A percentile compares a stretch with the other conserved stretches of the same genome.
phyloP scores from a whole-genome alignment of 2,113 vertebrate genomes.

The Aleadryas rufinucha region DNA sequence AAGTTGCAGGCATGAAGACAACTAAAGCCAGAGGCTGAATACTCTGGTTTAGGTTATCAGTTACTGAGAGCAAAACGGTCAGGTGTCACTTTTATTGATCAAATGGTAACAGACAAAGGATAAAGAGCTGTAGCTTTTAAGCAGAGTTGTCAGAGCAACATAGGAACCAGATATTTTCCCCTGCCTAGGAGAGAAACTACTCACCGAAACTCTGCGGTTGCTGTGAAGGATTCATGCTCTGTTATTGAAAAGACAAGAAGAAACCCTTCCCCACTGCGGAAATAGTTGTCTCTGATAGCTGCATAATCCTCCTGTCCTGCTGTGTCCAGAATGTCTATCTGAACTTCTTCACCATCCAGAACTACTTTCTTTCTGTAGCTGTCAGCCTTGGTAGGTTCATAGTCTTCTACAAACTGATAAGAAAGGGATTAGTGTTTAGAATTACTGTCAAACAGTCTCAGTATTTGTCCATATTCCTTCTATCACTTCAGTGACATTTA shows the following conservation, averaged over 20 bases:
- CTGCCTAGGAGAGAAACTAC: not conserved
- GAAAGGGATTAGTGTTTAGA: not conserved
- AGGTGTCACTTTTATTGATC: not conserved
- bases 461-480: not conserved
- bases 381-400: constrained; percentile 98
- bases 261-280: constrained; percentile 96
- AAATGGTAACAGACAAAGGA: not conserved
- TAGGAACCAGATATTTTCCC: not conserved
- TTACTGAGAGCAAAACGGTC: not conserved
- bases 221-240: constrained; percentile 90
- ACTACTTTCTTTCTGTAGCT: constrained; percentile 99
- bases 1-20: not conserved
- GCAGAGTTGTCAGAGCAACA: not conserved
- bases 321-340: constrained; percentile 92
- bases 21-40: not conserved
- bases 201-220: constrained; percentile 90
- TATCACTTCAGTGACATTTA: not conserved
- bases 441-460: not conserved
- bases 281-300: constrained; percentile 98
- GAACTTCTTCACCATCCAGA: constrained; percentile 94
- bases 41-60: not conserved
- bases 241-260: constrained; percentile 97
- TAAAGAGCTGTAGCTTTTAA: not conserved
- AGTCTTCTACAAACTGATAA: constrained; percentile 95
- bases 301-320: constrained; percentile 96